Conservation (phyloP, 2,888 invertebrate species). For the Chrysomela aeneicollis region DNA sequence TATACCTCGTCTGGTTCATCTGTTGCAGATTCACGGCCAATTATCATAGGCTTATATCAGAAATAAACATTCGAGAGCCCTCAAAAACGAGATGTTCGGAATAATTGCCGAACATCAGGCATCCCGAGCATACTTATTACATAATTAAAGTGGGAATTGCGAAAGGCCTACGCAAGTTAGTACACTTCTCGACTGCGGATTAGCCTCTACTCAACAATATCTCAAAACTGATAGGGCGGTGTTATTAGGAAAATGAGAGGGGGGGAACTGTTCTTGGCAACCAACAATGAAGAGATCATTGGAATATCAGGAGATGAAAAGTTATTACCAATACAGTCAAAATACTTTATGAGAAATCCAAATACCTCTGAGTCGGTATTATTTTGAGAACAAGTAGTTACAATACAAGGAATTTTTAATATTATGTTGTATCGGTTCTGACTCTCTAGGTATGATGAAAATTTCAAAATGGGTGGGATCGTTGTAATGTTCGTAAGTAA, state of each 20-base stretch:
- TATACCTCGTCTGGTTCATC: background rate
- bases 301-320: background rate
- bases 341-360: too few relatives aligned
- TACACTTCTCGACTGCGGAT: constrained; percentile 47
- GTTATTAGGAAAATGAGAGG: constrained; percentile 56
- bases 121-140: constrained; percentile 44
- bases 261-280: constrained; percentile 19
- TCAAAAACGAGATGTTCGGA: constrained; percentile 41
- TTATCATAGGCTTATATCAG: constrained; percentile 40
- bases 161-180: constrained; percentile 33
- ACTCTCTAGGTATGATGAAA: too few relatives aligned
- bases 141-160: constrained; percentile 47
- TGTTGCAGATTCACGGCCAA: constrained; percentile 37
- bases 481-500: too few relatives aligned
- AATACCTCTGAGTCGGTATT: too few relatives aligned
- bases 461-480: too few relatives aligned
- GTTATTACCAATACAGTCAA: too few relatives aligned
- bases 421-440: too few relatives aligned
- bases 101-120: constrained; percentile 45
- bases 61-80: constrained; percentile 36
- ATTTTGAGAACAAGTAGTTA: too few relatives aligned
- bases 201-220: constrained; percentile 57
- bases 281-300: background rate
- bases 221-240: constrained; percentile 56
- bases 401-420: too few relatives aligned